These are phyloP conservation scores for Ispidina picta DNA, from an alignment of 2,797 vertebrate genomes.

Conservation along the genomic window DNA sequence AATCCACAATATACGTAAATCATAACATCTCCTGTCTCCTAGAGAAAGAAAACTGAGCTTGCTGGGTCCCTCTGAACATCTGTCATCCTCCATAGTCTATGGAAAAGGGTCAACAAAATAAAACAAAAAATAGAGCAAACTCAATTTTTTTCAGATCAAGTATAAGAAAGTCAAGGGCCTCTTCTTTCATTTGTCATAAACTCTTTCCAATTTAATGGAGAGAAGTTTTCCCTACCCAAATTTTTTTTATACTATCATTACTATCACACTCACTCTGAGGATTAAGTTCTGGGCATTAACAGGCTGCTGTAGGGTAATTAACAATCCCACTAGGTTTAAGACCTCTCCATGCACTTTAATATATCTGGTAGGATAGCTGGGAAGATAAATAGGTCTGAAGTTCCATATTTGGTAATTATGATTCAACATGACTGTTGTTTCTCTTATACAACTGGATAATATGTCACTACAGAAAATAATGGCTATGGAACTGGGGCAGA, in stretches of 20 bases:
- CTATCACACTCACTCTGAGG: not conserved
- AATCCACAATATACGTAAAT: slow-evolving; percentile 50
- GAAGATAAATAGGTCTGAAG: not conserved
- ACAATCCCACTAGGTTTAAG: not conserved
- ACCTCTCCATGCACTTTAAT: not conserved
- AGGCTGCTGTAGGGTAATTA: not conserved
- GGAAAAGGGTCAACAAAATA: not conserved
- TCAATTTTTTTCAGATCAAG: not conserved
- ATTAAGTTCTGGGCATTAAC: not conserved
- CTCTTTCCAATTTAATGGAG: not conserved
- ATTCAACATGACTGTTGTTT: not conserved
- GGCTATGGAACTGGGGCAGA: not conserved
- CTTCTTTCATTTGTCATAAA: not conserved
- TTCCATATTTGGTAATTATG: not conserved
- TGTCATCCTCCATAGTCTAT: not conserved
- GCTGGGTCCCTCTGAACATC: slow-evolving; percentile 44
- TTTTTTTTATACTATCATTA: not conserved
- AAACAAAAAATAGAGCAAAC: not conserved
- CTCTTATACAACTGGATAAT: not conserved
- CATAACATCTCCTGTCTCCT: slow-evolving; percentile 23
- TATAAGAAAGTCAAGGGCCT: not conserved
- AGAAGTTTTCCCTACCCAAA: not conserved
- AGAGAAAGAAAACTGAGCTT: slow-evolving; percentile 24
- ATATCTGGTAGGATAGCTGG: not conserved
- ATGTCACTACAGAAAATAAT: not conserved